Evolutionary conservation across 1,140 invertebrate genomes (phyloP).

Genomic region (Penaeus chinensis): DNA sequence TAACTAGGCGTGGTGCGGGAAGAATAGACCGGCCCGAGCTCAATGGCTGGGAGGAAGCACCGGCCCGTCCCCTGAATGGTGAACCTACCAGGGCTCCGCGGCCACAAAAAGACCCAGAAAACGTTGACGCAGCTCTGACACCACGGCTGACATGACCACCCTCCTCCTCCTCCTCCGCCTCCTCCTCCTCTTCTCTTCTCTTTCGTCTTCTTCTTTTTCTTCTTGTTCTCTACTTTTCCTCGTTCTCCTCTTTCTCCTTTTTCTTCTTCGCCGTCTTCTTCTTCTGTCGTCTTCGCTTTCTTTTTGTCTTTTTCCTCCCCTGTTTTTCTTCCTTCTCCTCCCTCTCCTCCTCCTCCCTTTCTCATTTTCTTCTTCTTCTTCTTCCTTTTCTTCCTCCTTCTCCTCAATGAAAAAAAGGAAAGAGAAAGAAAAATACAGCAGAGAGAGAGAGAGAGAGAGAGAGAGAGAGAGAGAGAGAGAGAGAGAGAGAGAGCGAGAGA

Average conservation of each 20-base stretch:
- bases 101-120: conserved; percentile 27
- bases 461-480: no score
- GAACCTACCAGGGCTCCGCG: conserved; percentile 18
- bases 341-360: no score
- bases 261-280: background rate
- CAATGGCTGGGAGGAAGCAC: conserved; percentile 24
- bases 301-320: background rate
- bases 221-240: background rate
- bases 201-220: background rate
- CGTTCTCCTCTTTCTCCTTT: background rate
- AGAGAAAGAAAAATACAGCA: no score
- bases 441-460: no score
- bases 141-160: conserved; percentile 15
- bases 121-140: conserved; percentile 14
- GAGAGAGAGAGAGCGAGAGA: no score
- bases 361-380: no score
- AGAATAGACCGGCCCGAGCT: background rate
- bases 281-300: background rate
- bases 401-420: no score
- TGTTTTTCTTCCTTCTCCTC: no score
- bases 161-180: background rate
- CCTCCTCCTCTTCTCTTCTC: background rate
- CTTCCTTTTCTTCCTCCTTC: no score
- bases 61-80: background rate
- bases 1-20: conserved; percentile 26